These are phyloP conservation scores for Hesperophylax magnus DNA, from an alignment of 1,140 invertebrate genomes.

Conservation along the genomic window DNA sequence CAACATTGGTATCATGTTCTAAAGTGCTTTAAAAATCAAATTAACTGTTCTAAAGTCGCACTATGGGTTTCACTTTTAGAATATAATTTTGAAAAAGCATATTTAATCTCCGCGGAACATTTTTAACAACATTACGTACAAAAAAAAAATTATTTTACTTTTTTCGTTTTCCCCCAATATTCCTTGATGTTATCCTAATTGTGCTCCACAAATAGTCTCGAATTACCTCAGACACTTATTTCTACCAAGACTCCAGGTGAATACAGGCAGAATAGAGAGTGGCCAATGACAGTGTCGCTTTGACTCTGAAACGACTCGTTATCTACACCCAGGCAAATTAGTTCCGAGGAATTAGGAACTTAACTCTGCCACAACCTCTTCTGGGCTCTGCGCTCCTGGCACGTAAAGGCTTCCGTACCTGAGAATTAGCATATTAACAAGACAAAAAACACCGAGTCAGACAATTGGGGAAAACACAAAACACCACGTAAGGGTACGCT, in stretches of 20 bases:
- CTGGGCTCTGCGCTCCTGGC: background rate
- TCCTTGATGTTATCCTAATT: background rate
- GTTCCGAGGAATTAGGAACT: constrained; percentile 40
- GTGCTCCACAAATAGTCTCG: background rate
- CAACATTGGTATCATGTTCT: too few relatives aligned
- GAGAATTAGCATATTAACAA: constrained; percentile 45
- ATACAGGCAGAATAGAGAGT: background rate
- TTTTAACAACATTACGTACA: too few relatives aligned
- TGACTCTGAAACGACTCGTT: constrained; percentile 6
- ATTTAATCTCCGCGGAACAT: too few relatives aligned
- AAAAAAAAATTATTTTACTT: too few relatives aligned
- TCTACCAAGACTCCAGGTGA: constrained; percentile 5
- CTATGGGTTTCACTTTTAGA: background rate
- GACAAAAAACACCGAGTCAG: constrained; percentile 27
- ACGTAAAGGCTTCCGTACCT: constrained; percentile 25
- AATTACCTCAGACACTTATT: background rate
- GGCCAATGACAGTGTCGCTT: constrained; percentile 18
- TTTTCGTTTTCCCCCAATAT: background rate
- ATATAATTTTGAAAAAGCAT: too few relatives aligned
- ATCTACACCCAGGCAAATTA: constrained; percentile 37
- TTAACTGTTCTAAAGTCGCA: background rate
- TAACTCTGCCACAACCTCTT: background rate
- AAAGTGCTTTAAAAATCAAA: background rate
- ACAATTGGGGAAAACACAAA: background rate
- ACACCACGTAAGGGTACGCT: constrained; percentile 21